Conservation (phyloP, 2,113 vertebrate genomes). For the Hippotragus niger region DNA sequence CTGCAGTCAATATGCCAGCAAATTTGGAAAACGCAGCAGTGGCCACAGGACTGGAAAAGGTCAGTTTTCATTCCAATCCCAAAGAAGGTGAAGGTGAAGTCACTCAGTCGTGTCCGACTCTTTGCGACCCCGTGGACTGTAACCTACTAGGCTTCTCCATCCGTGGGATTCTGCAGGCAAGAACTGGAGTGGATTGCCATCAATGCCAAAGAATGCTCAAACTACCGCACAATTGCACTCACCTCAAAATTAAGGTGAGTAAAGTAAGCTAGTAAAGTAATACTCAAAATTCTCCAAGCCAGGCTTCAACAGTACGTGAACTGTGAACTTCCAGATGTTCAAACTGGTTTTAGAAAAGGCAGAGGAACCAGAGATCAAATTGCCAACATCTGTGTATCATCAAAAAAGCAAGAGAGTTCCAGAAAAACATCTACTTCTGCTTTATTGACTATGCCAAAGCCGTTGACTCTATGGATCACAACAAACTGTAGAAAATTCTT, state of each 20-base stretch:
- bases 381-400: neutral
- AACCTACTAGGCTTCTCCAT: no score
- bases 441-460: neutral
- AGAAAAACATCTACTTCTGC: neutral
- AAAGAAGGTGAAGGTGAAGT: neutral
- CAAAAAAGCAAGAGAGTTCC: neutral
- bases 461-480: neutral
- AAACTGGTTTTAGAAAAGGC: neutral
- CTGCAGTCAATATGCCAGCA: neutral
- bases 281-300: neutral
- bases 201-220: neutral
- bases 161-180: no score
- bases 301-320: neutral
- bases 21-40: neutral
- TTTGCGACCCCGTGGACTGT: no score
- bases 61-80: neutral
- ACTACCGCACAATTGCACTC: neutral
- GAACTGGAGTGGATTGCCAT: no score
- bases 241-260: neutral
- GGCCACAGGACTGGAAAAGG: neutral
- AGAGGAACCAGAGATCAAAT: neutral
- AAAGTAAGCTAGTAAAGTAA: neutral
- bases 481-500: neutral
- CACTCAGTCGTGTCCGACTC: no score
- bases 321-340: neutral